phyloP scores from a whole-genome alignment of 2,797 vertebrate species.

The Pipistrellus pygmaeus region DNA sequence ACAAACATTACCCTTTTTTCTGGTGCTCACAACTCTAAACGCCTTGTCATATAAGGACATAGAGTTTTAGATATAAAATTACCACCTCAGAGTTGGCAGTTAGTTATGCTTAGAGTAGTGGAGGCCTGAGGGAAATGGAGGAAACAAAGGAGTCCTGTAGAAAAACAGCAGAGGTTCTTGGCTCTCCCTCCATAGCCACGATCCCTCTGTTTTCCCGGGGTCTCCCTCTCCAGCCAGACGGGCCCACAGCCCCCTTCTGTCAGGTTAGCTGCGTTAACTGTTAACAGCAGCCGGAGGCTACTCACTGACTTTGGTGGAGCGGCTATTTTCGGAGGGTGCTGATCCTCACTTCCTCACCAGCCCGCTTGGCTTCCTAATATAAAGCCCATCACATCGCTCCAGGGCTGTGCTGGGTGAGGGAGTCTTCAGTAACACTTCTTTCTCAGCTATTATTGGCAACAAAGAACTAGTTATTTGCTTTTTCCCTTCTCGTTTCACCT shows the following conservation, averaged over 20 bases:
- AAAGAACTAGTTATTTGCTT: slow-evolving; percentile 19
- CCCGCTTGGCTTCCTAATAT: background rate
- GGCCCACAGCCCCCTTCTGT: background rate
- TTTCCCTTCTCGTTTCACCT: background rate
- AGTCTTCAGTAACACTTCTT: background rate
- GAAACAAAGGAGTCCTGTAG: background rate
- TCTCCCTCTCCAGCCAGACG: background rate
- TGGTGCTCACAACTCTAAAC: background rate
- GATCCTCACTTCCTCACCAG: background rate
- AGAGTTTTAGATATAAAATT: background rate
- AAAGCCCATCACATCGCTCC: slow-evolving; percentile 12
- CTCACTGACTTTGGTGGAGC: background rate
- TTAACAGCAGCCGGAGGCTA: background rate
- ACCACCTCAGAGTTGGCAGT: background rate
- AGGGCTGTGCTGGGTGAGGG: background rate
- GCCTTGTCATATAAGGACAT: background rate
- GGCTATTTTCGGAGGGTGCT: slow-evolving; percentile 31
- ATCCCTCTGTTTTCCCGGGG: accelerated
- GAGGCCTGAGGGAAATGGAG: background rate
- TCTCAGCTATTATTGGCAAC: slow-evolving; percentile 42
- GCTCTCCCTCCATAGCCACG: background rate
- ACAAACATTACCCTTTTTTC: background rate
- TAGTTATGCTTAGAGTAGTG: background rate
- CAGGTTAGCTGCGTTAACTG: background rate
- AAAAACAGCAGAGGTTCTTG: background rate